These are phyloP conservation scores for Philereme vetulata DNA, from an alignment of 2,888 invertebrate species.

Conservation along the genomic window DNA sequence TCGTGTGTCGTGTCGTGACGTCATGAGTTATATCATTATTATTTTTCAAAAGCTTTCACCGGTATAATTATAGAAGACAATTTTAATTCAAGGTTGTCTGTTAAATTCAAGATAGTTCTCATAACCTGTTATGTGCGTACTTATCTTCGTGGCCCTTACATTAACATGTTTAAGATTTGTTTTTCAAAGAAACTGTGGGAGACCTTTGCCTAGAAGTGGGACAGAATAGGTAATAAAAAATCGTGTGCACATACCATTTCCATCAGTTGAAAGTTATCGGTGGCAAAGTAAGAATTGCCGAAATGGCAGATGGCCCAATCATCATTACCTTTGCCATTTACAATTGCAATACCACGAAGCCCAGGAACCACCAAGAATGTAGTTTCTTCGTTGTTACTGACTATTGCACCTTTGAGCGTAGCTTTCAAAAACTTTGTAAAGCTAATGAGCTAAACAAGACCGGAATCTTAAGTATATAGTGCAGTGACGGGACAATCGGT, in stretches of 20 bases:
- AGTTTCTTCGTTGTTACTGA: slow-evolving; percentile 7
- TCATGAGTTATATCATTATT: no score
- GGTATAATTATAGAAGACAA: no score
- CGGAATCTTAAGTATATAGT: slow-evolving; percentile 34
- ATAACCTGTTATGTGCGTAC: no score
- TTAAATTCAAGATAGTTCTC: no score
- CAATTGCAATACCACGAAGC: slow-evolving; percentile 9
- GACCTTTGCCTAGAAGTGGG: no score
- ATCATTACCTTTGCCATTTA: slow-evolving; percentile 14
- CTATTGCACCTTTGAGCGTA: background rate
- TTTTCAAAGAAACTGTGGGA: no score
- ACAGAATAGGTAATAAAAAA: no score
- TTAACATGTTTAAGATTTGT: no score
- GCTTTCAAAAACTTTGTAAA: slow-evolving; percentile 1
- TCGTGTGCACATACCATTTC: background rate
- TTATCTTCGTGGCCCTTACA: no score
- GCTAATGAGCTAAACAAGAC: slow-evolving; percentile 7
- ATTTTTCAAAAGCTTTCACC: no score
- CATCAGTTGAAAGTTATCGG: slow-evolving; percentile 1
- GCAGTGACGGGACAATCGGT: slow-evolving; percentile 64
- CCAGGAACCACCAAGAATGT: background rate
- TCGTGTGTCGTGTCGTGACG: no score
- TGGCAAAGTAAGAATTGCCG: slow-evolving; percentile 12
- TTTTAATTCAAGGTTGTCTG: no score
- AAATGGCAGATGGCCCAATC: slow-evolving; percentile 16